Evolutionary conservation across 2,888 invertebrate genomes (phyloP).

Genomic region (Caenorhabditis panamensis): DNA sequence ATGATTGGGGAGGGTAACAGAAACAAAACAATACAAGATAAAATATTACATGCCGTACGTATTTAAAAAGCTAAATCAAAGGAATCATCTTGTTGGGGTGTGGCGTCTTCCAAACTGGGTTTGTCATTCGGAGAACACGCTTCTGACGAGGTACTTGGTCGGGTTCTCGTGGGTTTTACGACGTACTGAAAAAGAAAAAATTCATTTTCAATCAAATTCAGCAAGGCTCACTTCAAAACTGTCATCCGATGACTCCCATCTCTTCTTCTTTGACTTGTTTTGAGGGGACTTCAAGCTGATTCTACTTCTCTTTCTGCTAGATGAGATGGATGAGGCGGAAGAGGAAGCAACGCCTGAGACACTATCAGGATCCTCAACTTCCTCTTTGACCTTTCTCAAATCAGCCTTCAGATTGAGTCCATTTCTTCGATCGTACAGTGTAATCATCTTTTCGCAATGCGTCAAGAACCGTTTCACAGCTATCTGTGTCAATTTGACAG

Average conservation of each 20-base stretch:
- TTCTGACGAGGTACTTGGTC: too few relatives aligned
- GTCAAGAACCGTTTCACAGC: constrained; percentile 39
- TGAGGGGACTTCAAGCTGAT: not conserved
- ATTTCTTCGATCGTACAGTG: constrained; percentile 9
- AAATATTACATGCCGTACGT: constrained; percentile 5
- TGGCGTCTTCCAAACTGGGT: too few relatives aligned
- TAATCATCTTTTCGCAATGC: constrained; percentile 37
- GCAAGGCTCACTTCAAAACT: constrained; percentile 27
- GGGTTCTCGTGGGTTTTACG: too few relatives aligned
- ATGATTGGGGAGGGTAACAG: not conserved
- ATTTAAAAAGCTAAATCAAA: too few relatives aligned
- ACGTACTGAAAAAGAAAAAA: not conserved
- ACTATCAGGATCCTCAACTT: constrained; percentile 10
- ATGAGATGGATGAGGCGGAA: not conserved
- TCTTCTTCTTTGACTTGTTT: not conserved
- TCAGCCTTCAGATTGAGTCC: constrained; percentile 11
- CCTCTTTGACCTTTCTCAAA: constrained; percentile 39
- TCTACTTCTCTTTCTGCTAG: constrained; percentile 2
- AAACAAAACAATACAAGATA: not conserved
- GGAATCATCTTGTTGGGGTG: too few relatives aligned
- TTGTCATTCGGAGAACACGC: too few relatives aligned
- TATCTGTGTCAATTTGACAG: constrained; percentile 29
- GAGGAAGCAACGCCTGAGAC: not conserved
- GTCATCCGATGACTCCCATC: constrained; percentile 34
- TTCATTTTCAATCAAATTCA: not conserved